Percentiles rank a stretch among this genome's conserved stretches.
Conservation (phyloP, 1,140 invertebrate species). For the Eufriesea mexicana region DNA sequence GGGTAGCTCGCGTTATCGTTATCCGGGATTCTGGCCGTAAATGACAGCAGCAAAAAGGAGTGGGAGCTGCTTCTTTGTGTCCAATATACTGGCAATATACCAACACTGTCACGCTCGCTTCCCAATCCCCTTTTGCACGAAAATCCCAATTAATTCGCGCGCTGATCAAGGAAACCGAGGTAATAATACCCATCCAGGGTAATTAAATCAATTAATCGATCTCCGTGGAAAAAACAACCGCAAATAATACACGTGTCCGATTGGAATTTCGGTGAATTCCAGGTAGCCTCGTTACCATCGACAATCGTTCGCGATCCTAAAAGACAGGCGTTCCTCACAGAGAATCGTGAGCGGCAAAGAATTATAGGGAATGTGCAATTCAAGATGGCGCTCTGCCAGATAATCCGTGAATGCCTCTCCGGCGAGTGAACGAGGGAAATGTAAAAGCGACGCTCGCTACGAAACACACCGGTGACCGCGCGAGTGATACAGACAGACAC, state of each 20-base stretch:
- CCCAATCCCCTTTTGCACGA: neutral
- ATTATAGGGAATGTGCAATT: conserved; percentile 29
- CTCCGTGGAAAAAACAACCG: too few species aligned
- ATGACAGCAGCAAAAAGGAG: conserved; percentile 6
- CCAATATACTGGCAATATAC: neutral
- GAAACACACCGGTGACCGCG: conserved; percentile 44
- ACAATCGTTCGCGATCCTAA: conserved; percentile 25
- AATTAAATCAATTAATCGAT: too few species aligned
- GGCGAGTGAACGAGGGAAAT: conserved; percentile 51
- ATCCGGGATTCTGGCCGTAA: neutral
- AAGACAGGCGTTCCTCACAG: neutral
- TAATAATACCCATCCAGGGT: too few species aligned
- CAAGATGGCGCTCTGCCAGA: conserved; percentile 53
- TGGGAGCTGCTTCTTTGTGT: neutral
- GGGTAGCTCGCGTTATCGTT: conserved; percentile 5
- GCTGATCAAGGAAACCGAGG: too few species aligned
- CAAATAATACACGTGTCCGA: too few species aligned
- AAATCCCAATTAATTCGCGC: neutral
- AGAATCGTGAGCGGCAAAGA: conserved; percentile 20
- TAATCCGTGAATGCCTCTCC: conserved; percentile 41
- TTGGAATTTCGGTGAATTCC: neutral
- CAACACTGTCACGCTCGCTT: neutral
- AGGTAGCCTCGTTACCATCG: neutral
- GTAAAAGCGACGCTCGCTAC: conserved; percentile 48
- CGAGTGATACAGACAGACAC: neutral